phyloP scores from a whole-genome alignment of 2,888 invertebrate genomes.

The Linnaemya tessellans region DNA sequence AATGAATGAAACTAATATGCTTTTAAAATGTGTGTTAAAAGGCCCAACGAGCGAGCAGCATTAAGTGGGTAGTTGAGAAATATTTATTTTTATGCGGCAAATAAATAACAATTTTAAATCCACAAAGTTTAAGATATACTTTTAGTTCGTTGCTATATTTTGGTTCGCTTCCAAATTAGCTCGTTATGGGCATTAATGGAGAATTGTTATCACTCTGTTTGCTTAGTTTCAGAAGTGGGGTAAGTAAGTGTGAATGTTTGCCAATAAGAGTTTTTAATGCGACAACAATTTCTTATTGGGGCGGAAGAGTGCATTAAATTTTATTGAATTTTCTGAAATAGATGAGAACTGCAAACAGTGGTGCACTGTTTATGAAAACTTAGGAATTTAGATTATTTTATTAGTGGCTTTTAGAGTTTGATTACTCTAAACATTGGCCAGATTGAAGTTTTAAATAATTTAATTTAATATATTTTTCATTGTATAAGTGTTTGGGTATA shows the following conservation, averaged over 20 bases:
- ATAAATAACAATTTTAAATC: slow-evolving; percentile 68
- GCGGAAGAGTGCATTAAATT: slow-evolving; percentile 7
- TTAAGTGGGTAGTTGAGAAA: slow-evolving; percentile 59
- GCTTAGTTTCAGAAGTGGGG: no score
- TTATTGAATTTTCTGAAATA: not conserved
- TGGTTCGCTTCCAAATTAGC: slow-evolving; percentile 41
- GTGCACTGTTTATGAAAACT: not conserved
- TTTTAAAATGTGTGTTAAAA: slow-evolving; percentile 57
- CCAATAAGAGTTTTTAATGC: slow-evolving; percentile 20
- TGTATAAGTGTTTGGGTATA: no score
- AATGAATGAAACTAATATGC: slow-evolving; percentile 52
- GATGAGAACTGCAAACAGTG: not conserved
- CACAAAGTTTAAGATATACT: slow-evolving; percentile 10
- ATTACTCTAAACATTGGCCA: no score
- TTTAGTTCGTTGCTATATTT: slow-evolving; percentile 7
- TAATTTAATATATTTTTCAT: not conserved
- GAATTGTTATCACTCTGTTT: slow-evolving; percentile 35
- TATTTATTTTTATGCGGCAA: slow-evolving; percentile 64
- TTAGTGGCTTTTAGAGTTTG: no score
- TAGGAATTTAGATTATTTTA: not conserved
- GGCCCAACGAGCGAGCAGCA: slow-evolving; percentile 40
- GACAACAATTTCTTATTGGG: not conserved
- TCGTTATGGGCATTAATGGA: slow-evolving; percentile 48
- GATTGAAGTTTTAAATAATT: not conserved
- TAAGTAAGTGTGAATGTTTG: slow-evolving; percentile 4